phyloP scores from a whole-genome alignment of 2,797 vertebrate genomes.

The Hephaestus fuliginosus region DNA sequence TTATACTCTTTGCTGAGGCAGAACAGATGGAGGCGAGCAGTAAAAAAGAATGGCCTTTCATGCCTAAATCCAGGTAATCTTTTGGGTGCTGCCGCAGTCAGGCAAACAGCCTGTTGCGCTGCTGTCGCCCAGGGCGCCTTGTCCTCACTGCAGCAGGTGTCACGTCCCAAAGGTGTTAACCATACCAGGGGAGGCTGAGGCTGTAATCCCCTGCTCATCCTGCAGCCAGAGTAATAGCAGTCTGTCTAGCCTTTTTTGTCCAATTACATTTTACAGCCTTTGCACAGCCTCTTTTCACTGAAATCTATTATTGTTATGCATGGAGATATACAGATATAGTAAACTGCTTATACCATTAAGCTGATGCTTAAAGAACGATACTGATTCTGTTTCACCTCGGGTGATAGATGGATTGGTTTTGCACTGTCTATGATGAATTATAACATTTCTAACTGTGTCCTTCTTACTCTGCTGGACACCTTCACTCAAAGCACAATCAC shows the following conservation, averaged over 20 bases:
- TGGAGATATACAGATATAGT: not conserved
- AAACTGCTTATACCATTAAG: too few relatives aligned
- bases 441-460: slow-evolving; percentile 10
- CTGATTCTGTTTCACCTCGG: too few relatives aligned
- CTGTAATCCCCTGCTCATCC: slow-evolving; percentile 33
- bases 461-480: slow-evolving; percentile 23
- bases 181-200: slow-evolving; percentile 2
- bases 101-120: slow-evolving; percentile 4
- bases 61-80: slow-evolving; percentile 32
- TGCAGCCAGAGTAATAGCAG: not conserved
- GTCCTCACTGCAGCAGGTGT: slow-evolving; percentile 24
- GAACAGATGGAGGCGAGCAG: slow-evolving; percentile 12
- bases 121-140: slow-evolving; percentile 10
- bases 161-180: slow-evolving; percentile 22
- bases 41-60: slow-evolving; percentile 1
- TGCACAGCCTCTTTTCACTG: not conserved
- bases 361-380: too few relatives aligned
- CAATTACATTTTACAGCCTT: slow-evolving; percentile 15
- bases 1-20: not conserved
- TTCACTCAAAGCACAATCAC: slow-evolving; percentile 5
- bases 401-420: slow-evolving; percentile 27
- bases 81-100: slow-evolving; percentile 14
- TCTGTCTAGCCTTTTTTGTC: not conserved
- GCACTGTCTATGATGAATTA: slow-evolving; percentile 27
- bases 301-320: not conserved